Conservation (phyloP, 2,113 vertebrate species). For the Oreotrochilus melanogaster region DNA sequence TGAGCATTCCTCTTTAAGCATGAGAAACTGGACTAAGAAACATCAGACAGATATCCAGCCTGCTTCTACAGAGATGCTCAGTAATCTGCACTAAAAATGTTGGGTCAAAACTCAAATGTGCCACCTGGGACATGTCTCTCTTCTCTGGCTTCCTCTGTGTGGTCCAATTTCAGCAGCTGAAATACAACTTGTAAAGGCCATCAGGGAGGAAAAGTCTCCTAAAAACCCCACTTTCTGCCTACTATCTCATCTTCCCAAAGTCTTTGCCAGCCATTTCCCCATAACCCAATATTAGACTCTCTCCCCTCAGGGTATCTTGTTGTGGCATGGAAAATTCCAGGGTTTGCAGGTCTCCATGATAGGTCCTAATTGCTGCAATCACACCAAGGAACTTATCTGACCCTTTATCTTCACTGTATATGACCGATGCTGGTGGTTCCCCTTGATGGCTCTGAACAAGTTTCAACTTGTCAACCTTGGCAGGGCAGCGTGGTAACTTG, state of each 20-base stretch:
- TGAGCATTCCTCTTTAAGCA: not conserved
- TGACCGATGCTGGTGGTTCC: not conserved
- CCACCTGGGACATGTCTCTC: not conserved
- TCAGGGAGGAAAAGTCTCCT: not conserved
- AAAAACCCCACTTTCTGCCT: not conserved
- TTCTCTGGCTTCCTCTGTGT: not conserved
- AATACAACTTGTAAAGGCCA: not conserved
- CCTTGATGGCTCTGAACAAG: not conserved
- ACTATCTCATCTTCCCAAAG: not conserved
- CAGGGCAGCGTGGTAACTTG: not conserved
- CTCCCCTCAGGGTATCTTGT: not conserved
- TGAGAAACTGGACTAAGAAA: not conserved
- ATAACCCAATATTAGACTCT: not conserved
- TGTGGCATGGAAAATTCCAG: not conserved
- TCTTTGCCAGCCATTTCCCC: not conserved
- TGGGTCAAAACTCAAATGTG: conserved; percentile 12
- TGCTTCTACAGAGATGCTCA: not conserved
- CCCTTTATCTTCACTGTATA: not conserved
- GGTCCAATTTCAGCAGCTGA: not conserved
- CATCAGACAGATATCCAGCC: not conserved
- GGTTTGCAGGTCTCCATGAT: not conserved
- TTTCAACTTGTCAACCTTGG: not conserved
- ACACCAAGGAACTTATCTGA: not conserved
- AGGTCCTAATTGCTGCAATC: not conserved
- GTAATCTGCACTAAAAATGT: not conserved